Evolutionary conservation across 1,140 invertebrate species (phyloP).

Genomic region (Armadillidium nasatum): DNA sequence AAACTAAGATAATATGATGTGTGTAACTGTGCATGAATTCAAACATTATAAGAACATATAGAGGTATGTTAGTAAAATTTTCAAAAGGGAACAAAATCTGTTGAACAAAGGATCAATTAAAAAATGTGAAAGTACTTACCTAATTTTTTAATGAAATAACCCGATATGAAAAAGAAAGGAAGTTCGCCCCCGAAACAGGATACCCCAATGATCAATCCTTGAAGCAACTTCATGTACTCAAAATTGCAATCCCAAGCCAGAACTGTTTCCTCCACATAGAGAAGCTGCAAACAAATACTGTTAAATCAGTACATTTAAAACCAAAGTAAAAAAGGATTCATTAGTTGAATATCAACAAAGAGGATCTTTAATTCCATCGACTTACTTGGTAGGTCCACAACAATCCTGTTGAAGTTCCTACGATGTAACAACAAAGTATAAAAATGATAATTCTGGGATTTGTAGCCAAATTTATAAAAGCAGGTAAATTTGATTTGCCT

Average conservation of each 20-base stretch:
- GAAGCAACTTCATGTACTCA: conserved; percentile 64
- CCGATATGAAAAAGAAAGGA: conserved; percentile 81
- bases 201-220: conserved; percentile 70
- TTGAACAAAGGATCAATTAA: no score
- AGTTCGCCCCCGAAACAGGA: conserved; percentile 82
- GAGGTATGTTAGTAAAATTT: no score
- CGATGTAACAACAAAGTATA: conserved; percentile 69
- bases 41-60: no score
- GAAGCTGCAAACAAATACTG: conserved; percentile 33
- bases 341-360: no score
- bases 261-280: conserved; percentile 67
- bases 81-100: no score
- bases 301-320: no score
- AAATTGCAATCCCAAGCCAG: conserved; percentile 48
- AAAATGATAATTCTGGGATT: conserved; percentile 64
- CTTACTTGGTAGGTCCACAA: conserved; percentile 70
- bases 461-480: conserved; percentile 58
- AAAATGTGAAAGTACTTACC: conserved; percentile 47
- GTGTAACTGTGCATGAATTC: no score
- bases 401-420: conserved; percentile 76
- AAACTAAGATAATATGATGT: no score
- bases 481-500: conserved; percentile 49
- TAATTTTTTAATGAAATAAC: conserved; percentile 70
- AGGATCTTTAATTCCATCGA: not conserved
- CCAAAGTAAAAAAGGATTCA: no score